These are phyloP conservation scores for Babylonia areolata DNA, from an alignment of 1,140 invertebrate species.

Conservation along the genomic window DNA sequence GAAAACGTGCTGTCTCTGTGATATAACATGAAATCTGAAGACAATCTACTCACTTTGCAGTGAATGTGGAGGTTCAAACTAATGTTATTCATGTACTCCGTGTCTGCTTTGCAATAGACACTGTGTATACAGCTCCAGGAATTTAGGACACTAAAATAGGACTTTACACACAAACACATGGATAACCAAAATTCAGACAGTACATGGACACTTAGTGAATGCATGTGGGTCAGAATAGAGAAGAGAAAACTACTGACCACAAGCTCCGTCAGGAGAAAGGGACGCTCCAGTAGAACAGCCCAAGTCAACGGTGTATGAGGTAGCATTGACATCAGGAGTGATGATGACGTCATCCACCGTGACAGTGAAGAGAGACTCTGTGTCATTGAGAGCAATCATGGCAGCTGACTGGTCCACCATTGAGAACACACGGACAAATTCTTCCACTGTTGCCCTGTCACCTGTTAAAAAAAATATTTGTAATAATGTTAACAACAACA, in stretches of 20 bases:
- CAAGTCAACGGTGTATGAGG: background rate
- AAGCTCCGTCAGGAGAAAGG: background rate
- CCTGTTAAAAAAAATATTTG: background rate
- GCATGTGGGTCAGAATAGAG: no score
- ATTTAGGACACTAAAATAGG: no score
- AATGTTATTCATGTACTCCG: no score
- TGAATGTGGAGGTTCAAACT: no score
- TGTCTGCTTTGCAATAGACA: no score
- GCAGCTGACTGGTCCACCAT: background rate
- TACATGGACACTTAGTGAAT: no score
- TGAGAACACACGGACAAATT: background rate
- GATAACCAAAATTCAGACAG: no score
- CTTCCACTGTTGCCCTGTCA: background rate
- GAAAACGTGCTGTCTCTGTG: no score
- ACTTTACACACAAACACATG: no score
- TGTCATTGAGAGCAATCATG: slow-evolving; percentile 13
- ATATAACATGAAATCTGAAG: no score
- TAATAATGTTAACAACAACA: background rate
- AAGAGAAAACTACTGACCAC: background rate
- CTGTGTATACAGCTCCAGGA: no score
- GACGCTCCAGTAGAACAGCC: background rate
- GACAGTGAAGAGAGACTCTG: background rate
- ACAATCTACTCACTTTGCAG: no score
- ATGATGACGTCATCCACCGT: background rate
- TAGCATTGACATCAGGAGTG: background rate